A percentile compares a stretch with the other conserved stretches of the same genome.
Evolutionary conservation across 2,113 vertebrate genomes (phyloP).

Genomic region (Stictonetta naevosa): DNA sequence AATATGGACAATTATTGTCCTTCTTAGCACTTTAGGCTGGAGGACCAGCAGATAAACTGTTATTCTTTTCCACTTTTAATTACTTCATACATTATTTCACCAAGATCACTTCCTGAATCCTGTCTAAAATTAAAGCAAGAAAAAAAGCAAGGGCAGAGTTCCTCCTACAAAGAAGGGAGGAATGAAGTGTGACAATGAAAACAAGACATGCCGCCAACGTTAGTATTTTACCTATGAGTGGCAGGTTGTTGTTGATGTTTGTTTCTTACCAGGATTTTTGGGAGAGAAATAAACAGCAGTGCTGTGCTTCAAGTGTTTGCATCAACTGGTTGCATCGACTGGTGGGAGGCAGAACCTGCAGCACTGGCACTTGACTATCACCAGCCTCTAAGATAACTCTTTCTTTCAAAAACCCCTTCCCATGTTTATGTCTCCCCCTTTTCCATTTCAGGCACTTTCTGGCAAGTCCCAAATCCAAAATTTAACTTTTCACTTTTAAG

Average conservation of each 20-base stretch:
- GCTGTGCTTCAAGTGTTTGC: background rate
- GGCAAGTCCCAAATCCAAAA: too few species aligned
- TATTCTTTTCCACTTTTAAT: background rate
- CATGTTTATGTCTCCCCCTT: background rate
- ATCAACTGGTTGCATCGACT: too few species aligned
- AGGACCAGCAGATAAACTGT: background rate
- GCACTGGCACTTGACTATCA: background rate
- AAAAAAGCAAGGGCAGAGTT: background rate
- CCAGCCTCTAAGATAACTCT: background rate
- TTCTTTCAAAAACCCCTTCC: background rate
- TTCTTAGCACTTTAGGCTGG: background rate
- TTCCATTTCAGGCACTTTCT: background rate
- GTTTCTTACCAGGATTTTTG: background rate
- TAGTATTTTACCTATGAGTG: background rate
- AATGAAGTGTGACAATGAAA: background rate
- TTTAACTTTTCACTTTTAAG: background rate
- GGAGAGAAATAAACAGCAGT: background rate
- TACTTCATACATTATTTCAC: background rate
- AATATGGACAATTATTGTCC: background rate
- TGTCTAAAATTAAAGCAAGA: background rate
- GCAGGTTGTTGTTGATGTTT: background rate
- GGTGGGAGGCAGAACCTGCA: background rate
- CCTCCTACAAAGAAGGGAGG: background rate
- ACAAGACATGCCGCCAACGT: background rate
- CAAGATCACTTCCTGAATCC: background rate